Base-by-base conservation (phyloP, 2,113 vertebrate species). In the Lipophrys pholis region DNA sequence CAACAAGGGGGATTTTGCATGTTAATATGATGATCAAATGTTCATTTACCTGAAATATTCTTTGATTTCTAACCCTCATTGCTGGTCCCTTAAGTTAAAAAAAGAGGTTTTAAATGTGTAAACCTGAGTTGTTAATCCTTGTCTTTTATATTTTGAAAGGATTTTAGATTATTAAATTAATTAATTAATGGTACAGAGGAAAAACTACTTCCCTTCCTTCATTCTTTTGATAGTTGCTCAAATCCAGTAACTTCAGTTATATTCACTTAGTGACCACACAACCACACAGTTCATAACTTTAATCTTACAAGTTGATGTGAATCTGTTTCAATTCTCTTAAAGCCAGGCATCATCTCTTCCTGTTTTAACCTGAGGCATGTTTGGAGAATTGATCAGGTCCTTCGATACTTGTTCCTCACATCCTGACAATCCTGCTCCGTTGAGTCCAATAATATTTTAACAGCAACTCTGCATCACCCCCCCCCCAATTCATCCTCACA, bases 1-100 rank as follows among this genome's bases (percentile, higher is more conserved):
- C 14, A 52, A 62, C 21, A 69, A 45, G 15, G 71, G 30, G 66
- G n/a, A 63, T 50, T 48, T 6, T 6, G 14, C 7, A n/a, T 48
- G 14, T 11, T 6, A 30, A 30, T 30, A 4, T 30, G 21, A 30
- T 17, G 11, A 5, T 42, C 35, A 9, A 40, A 45, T n/a, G 38
- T 74, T 55, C 45, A 48, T 81, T 55, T 41, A 54, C n/a, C 38
- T 36, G 2, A 7, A 41, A 7, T 6, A 2, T 58, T 17, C 5
- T 48, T 36, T 57, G 10, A 12, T 39, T 49, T 38, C 17, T 30
- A 7, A 8, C 15, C n/a, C 14, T 8, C 15, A 6, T 11, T 48
- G 6, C 9, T 21, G 21, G 4, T 6, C 3, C 5, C n/a, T 56
- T 8, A 16, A 38, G 9, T 16, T 6, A n/a, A 41, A 12, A 42